A percentile compares a stretch with the other conserved stretches of the same genome.
These are phyloP conservation scores for Rhopalosiphum padi DNA, from an alignment of 1,140 invertebrate species.

Conservation along the genomic window DNA sequence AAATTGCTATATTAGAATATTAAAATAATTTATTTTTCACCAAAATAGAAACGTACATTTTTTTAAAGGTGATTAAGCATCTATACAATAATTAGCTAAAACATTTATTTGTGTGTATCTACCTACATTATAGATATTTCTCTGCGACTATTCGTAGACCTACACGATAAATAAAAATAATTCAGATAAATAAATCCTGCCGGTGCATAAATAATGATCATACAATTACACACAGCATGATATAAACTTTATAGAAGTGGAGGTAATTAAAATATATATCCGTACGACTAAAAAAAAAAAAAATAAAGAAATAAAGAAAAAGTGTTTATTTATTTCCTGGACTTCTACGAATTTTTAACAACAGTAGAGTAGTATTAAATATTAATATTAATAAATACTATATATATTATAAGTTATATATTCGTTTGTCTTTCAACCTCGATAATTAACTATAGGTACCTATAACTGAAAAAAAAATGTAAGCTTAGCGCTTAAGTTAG, in stretches of 20 bases:
- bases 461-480: not conserved
- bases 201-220: not conserved
- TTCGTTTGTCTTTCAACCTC: not conserved
- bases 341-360: not conserved
- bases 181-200: not conserved
- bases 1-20: not conserved
- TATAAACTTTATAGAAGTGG: not conserved
- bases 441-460: not conserved
- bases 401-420: not conserved
- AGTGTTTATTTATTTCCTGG: not conserved
- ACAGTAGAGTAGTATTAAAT: not conserved
- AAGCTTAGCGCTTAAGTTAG: not conserved
- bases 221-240: not conserved
- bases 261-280: no score
- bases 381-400: not conserved
- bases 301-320: not conserved
- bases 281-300: not conserved
- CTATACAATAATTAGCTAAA: not conserved
- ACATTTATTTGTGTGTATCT: not conserved
- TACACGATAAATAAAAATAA: not conserved
- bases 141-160: not conserved
- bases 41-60: not conserved
- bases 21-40: not conserved
- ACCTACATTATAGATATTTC: not conserved
- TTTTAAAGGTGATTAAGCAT: no score